These are phyloP conservation scores for Julus scanicus DNA, from an alignment of 2,888 invertebrate species.

Conservation along the genomic window DNA sequence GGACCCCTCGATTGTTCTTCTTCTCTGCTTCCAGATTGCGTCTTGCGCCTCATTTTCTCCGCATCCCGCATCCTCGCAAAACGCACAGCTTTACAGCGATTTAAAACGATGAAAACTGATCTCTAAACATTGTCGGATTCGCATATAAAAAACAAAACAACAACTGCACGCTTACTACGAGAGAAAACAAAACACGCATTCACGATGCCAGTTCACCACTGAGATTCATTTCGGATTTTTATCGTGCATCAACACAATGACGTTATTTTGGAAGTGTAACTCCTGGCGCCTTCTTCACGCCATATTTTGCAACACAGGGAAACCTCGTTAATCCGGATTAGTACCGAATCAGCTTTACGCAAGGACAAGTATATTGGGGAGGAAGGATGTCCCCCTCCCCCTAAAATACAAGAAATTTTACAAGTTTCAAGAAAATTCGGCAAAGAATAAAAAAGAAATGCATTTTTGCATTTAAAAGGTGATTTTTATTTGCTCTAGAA, in stretches of 20 bases:
- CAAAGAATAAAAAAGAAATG: too few species aligned
- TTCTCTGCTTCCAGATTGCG: conserved; percentile 34
- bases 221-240: conserved; percentile 12
- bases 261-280: neutral
- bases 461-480: too few species aligned
- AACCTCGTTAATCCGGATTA: neutral
- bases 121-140: neutral
- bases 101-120: conserved; percentile 1
- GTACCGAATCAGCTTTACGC: neutral
- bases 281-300: neutral
- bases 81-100: neutral
- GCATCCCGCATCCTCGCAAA: conserved; percentile 28
- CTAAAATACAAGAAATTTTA: too few species aligned
- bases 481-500: too few species aligned
- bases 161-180: neutral
- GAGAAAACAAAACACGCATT: neutral
- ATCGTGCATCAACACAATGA: conserved; percentile 31
- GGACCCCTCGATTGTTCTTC: conserved; percentile 7
- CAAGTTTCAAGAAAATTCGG: too few species aligned
- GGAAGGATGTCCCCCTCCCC: too few species aligned
- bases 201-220: conserved; percentile 17
- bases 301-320: neutral
- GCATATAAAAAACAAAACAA: neutral
- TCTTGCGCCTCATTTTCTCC: conserved; percentile 42
- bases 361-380: too few species aligned